phyloP scores from a whole-genome alignment of 2,888 invertebrate genomes.

The Fissipunctia ypsillon region DNA sequence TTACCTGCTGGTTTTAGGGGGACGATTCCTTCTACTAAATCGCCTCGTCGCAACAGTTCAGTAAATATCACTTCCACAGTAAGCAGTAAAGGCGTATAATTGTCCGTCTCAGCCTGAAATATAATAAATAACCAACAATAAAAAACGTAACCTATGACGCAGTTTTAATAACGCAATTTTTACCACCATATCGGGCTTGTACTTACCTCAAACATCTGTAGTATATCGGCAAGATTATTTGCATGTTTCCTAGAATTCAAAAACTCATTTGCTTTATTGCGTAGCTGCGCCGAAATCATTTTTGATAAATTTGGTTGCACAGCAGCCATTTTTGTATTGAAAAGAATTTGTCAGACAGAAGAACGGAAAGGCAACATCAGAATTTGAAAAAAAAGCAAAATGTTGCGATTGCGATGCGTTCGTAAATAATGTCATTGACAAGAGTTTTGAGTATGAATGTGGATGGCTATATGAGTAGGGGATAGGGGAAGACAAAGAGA shows the following conservation, averaged over 20 bases:
- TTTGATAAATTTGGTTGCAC: slow-evolving; percentile 86
- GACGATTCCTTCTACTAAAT: slow-evolving; percentile 91
- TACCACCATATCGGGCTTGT: slow-evolving; percentile 28
- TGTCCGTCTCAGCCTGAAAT: slow-evolving; percentile 86
- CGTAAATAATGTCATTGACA: slow-evolving; percentile 37
- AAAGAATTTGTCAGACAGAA: slow-evolving; percentile 73
- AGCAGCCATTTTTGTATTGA: slow-evolving; percentile 88
- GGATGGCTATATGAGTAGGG: neutral
- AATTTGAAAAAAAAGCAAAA: slow-evolving; percentile 36
- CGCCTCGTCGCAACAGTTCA: slow-evolving; percentile 92
- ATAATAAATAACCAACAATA: slow-evolving; percentile 68
- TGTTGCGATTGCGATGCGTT: slow-evolving; percentile 42
- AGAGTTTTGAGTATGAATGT: slow-evolving; percentile 8
- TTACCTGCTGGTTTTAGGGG: slow-evolving; percentile 91
- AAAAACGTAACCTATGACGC: slow-evolving; percentile 80
- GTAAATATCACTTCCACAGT: slow-evolving; percentile 93
- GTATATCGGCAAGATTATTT: slow-evolving; percentile 92
- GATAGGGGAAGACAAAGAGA: neutral
- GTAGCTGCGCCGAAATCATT: slow-evolving; percentile 92
- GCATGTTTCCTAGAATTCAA: slow-evolving; percentile 92
- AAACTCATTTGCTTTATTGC: slow-evolving; percentile 93
- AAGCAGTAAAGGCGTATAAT: slow-evolving; percentile 91
- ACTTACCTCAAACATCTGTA: slow-evolving; percentile 92
- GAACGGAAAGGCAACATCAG: slow-evolving; percentile 63
- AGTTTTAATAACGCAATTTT: slow-evolving; percentile 65